Evolutionary conservation across 2,113 vertebrate species (phyloP), one percentile per base, ranked within the genome.

Genomic region (Zosterops japonicus): DNA sequence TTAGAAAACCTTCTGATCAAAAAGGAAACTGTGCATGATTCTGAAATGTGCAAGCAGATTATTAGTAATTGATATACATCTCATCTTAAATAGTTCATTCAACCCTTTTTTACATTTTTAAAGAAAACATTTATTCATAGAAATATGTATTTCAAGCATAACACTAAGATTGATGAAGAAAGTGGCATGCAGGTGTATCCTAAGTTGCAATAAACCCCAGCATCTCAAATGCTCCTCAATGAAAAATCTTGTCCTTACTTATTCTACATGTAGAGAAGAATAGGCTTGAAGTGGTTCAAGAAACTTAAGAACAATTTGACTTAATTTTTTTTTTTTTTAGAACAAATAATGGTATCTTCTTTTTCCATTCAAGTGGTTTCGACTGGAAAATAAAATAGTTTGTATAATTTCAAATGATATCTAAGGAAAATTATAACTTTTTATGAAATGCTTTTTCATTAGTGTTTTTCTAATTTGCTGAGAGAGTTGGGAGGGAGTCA

Each of bases 71-170:
- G 25, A 10, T 56, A 35, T 52, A 9, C 8, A 14, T 64, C 31
- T 74, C 0, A 27, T 56, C 63, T 39, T 57, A 74, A 78, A 60
- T 25, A 56, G 12, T n/a, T 93, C 1, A 18, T 22, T 65, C 14
- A 74, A 39, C 6, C 4, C 12, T 83, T n/a, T n/a, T 46, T 59
- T 9, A 15, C 2, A 3, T 41, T 69, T 52, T 50, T 2, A 0
- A 29, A 65, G 7, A 47, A 57, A 14, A 7, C 39, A 35, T 27
- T 50, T 81, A 29, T 41, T 88, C 1, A 31, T 79, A 28, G 36
- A 74, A 69, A 70, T 44, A 47, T 4, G 20, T 5, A 35, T n/a
- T 67, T 56, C 65, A 87, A 81, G 23, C 13, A 22, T 9, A 42
- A 47, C 64, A 64, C 7, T 29, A 28, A 44, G 11, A 21, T 15